Percentiles rank a stretch among this genome's conserved stretches.
phyloP scores from a whole-genome alignment of 1,140 invertebrate species.

The Lordiphosa stackelbergi region DNA sequence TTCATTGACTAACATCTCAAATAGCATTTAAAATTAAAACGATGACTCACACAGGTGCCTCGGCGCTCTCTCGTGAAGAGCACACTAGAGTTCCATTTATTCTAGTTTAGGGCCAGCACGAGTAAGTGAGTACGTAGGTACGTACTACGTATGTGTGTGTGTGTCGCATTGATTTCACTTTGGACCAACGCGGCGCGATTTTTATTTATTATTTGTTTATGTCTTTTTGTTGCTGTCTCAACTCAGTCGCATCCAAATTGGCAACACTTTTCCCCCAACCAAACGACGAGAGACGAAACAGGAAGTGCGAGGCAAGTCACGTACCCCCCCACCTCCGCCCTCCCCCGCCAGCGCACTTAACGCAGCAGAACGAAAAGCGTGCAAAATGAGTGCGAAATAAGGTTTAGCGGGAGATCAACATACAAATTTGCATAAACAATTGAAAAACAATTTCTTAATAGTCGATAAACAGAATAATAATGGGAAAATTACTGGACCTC shows the following conservation, averaged over 20 bases:
- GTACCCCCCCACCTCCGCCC: too few species aligned
- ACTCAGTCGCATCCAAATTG: constrained; percentile 25
- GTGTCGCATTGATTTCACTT: constrained; percentile 22
- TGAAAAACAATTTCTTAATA: too few species aligned
- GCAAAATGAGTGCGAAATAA: too few species aligned
- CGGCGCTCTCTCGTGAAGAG: background rate
- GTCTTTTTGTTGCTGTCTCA: constrained; percentile 21
- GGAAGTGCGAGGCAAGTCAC: background rate
- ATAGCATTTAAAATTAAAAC: constrained; percentile 47
- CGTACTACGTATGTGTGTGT: constrained; percentile 10
- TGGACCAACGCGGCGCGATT: constrained; percentile 37
- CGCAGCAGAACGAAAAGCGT: too few species aligned
- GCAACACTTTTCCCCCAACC: constrained; percentile 36
- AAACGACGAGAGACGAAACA: background rate
- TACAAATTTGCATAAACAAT: too few species aligned
- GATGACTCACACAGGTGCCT: constrained; percentile 48
- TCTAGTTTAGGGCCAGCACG: too few species aligned
- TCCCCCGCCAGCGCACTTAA: too few species aligned
- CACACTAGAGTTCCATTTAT: too few species aligned
- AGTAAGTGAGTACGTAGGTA: background rate
- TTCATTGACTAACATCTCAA: constrained; percentile 47
- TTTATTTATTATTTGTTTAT: constrained; percentile 44
- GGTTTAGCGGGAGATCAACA: too few species aligned
- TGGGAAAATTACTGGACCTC: too few species aligned
- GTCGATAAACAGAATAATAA: too few species aligned